Percentiles rank a stretch among this genome's conserved stretches.
phyloP scores from a whole-genome alignment of 2,113 vertebrate genomes.

The Menidia beryllina region DNA sequence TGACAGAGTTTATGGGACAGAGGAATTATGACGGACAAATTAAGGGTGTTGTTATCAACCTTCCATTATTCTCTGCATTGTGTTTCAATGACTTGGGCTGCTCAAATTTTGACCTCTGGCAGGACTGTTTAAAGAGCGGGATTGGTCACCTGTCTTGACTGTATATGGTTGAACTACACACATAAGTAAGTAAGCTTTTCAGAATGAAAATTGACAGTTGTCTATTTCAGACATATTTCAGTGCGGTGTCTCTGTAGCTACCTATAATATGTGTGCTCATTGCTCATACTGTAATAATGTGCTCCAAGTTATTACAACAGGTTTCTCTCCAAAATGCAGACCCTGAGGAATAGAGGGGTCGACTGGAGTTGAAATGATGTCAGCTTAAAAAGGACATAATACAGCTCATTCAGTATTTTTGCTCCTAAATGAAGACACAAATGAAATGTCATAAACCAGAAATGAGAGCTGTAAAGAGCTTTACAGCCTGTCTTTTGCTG shows the following conservation, averaged over 20 bases:
- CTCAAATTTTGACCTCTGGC: no score
- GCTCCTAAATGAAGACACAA: conserved; percentile 19
- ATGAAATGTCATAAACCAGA: conserved; percentile 26
- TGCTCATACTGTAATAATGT: no score
- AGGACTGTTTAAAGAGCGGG: no score
- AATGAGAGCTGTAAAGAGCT: conserved; percentile 20
- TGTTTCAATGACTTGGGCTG: not conserved
- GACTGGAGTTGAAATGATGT: not conserved
- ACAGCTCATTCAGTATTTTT: not conserved
- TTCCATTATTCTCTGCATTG: not conserved
- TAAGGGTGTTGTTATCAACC: not conserved
- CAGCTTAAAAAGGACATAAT: not conserved
- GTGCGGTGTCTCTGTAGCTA: no score
- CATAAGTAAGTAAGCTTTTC: not conserved
- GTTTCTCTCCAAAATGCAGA: no score
- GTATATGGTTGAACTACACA: not conserved
- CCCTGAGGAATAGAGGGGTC: no score
- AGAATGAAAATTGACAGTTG: not conserved
- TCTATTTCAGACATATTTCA: no score
- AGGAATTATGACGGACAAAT: not conserved
- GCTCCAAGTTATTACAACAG: not conserved
- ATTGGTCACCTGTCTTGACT: no score
- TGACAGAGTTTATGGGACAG: not conserved
- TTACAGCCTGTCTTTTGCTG: conserved; percentile 49
- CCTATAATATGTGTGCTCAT: no score